Percentiles rank a stretch among this genome's conserved stretches.
phyloP scores from a whole-genome alignment of 2,888 invertebrate species.

The Pterobdella sp. region DNA sequence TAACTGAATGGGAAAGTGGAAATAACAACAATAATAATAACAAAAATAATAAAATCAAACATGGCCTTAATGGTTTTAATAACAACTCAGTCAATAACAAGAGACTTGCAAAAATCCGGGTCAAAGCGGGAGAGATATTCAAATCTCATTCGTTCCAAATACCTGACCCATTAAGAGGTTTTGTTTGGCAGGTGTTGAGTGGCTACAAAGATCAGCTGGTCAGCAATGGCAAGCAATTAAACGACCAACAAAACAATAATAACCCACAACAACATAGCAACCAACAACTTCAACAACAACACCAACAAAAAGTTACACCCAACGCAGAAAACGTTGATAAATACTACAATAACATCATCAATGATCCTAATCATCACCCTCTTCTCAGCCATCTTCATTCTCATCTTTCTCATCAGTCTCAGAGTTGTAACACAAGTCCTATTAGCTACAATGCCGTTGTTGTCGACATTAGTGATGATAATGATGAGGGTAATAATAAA shows the following conservation, averaged over 20 bases:
- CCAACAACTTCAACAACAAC: constrained; percentile 4
- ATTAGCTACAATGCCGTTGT: too few relatives aligned
- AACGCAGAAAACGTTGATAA: too few relatives aligned
- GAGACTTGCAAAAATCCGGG: constrained; percentile 10
- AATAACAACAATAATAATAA: not conserved
- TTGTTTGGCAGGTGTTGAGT: constrained; percentile 24
- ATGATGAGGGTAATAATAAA: too few relatives aligned
- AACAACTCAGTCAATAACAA: constrained; percentile 11
- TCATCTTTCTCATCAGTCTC: too few relatives aligned
- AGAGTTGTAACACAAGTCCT: too few relatives aligned
- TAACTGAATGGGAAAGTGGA: not conserved
- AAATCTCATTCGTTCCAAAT: constrained; percentile 3
- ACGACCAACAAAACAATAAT: too few relatives aligned
- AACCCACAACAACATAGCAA: not conserved
- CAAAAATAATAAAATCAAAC: not conserved
- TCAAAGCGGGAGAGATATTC: constrained; percentile 16
- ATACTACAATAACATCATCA: too few relatives aligned
- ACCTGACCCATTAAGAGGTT: constrained; percentile 18
- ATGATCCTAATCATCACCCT: too few relatives aligned
- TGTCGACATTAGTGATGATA: too few relatives aligned
- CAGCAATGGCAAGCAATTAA: not conserved
- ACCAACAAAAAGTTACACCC: too few relatives aligned
- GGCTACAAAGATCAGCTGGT: constrained; percentile 18
- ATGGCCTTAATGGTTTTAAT: not conserved
- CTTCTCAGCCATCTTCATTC: too few relatives aligned